phyloP scores from a whole-genome alignment of 2,113 vertebrate species.

The Lanius collurio region DNA sequence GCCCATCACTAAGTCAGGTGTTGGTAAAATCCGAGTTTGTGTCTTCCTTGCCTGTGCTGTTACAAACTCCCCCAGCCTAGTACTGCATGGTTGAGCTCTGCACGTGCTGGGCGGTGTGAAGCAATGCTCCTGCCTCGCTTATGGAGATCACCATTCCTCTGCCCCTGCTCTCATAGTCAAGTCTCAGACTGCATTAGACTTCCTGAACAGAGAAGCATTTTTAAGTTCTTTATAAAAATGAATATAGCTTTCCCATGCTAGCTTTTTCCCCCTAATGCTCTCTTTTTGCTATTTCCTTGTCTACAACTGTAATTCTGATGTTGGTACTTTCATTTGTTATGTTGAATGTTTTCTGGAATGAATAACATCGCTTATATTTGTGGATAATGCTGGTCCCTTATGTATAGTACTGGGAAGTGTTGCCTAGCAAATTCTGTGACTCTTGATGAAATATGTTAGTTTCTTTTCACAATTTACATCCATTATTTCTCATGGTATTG shows the following conservation, averaged over 20 bases:
- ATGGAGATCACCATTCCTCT: background rate
- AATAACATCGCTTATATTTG: constrained; percentile 12
- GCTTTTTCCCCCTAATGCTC: background rate
- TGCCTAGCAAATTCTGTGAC: constrained; percentile 34
- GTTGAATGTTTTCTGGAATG: constrained; percentile 20
- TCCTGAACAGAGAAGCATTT: background rate
- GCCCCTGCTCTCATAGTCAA: background rate
- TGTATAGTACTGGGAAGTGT: background rate
- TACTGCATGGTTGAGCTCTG: fast-evolving
- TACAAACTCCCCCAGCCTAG: fast-evolving
- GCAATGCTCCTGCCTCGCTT: background rate
- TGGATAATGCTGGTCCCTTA: background rate
- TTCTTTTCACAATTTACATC: constrained; percentile 13
- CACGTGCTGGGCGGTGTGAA: fast-evolving
- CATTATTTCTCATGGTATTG: background rate
- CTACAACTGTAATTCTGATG: background rate
- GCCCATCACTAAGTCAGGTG: background rate
- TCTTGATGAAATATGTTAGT: background rate
- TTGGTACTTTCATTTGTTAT: background rate
- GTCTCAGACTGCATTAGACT: background rate
- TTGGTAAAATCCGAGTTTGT: background rate
- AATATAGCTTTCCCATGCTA: background rate
- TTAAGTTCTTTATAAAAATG: background rate
- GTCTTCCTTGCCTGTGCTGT: background rate
- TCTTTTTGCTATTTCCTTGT: background rate